These are phyloP conservation scores for Isotomurus palustris DNA, from an alignment of 2,888 invertebrate species.

Conservation along the genomic window DNA sequence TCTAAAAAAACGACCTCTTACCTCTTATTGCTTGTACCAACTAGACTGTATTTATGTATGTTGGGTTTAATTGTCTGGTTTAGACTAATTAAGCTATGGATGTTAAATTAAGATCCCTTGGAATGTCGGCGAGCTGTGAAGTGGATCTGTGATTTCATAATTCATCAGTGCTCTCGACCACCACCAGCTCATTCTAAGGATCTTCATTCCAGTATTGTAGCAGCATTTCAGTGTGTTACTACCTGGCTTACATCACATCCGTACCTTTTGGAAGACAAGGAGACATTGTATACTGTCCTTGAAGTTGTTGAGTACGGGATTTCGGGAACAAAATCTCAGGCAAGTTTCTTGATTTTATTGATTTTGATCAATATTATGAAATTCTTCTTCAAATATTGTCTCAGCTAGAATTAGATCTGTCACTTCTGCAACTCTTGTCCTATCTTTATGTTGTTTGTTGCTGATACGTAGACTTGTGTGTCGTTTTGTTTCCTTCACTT, in stretches of 20 bases:
- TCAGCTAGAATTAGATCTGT: too few species aligned
- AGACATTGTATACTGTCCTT: slow-evolving; percentile 85
- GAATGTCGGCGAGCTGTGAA: slow-evolving; percentile 90
- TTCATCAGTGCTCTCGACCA: slow-evolving; percentile 82
- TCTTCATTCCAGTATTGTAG: slow-evolving; percentile 89
- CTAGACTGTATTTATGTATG: too few species aligned
- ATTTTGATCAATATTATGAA: too few species aligned
- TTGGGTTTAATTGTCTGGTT: too few species aligned
- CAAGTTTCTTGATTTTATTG: too few species aligned
- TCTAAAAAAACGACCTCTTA: too few species aligned
- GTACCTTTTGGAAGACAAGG: slow-evolving; percentile 80
- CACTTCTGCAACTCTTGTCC: too few species aligned
- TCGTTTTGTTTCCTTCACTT: too few species aligned
- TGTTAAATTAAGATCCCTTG: slow-evolving; percentile 65
- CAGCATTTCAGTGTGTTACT: slow-evolving; percentile 84
- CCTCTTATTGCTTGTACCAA: too few species aligned
- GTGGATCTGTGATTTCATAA: slow-evolving; percentile 97
- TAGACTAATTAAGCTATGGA: slow-evolving; percentile 45
- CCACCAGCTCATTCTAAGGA: slow-evolving; percentile 91
- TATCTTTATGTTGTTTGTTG: too few species aligned
- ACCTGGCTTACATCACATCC: slow-evolving; percentile 91
- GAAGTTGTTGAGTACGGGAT: slow-evolving; percentile 97
- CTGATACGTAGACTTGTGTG: too few species aligned
- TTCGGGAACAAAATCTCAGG: slow-evolving; percentile 80
- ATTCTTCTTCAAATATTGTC: too few species aligned